Evolutionary conservation across 35 echinoderm and acorn worm species (phyloP), one percentile per base, ranked within the genome.

Genomic region (Anneissia japonica): DNA sequence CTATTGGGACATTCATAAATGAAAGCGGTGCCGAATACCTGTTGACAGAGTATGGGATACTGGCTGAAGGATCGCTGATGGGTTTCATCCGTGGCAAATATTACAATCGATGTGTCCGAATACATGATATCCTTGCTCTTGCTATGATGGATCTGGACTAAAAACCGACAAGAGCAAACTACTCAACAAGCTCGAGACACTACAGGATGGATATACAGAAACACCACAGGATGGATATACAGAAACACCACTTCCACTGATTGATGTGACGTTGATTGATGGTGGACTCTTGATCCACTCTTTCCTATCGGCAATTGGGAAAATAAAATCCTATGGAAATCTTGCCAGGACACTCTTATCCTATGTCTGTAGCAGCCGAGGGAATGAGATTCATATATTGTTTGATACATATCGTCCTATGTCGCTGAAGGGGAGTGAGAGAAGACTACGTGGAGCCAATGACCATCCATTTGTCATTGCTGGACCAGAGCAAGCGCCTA

Each of bases 1-100:
- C 91, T 33, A 84, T 88, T 37, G 91, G 86, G 16, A 88, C 91
- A 55, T 88, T 93, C 81, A 93, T 93, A 39, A 89, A 84, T 89
- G 91, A 92, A 38, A 92, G 90, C 88, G 90, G 90, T 43, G 72
- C 76, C 46, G 6, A 92, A 38, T 80, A 92, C 74, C 78, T 92
- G 23, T 72, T 92, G 5, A 88, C 91, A 16, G 86, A 92, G 88
- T 83, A 32, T 37, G 86, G 80, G 30, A 38, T 84, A 46, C 80
- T 88, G 73, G 91, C 91, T 84, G 86, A 93, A 85, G 86, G 86
- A 51, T 93, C 91, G 13, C 79, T 93, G 5, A 84, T 34, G 34
- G 85, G 82, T 13, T 93, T 84, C 74, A 84, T 88, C 26, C 80
- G 64, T 64, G 85, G 90, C 0, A 92, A 92, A 46, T 88, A 88